Conservation (phyloP, 2,797 vertebrate genomes). For the Sphaeramia orbicularis region DNA sequence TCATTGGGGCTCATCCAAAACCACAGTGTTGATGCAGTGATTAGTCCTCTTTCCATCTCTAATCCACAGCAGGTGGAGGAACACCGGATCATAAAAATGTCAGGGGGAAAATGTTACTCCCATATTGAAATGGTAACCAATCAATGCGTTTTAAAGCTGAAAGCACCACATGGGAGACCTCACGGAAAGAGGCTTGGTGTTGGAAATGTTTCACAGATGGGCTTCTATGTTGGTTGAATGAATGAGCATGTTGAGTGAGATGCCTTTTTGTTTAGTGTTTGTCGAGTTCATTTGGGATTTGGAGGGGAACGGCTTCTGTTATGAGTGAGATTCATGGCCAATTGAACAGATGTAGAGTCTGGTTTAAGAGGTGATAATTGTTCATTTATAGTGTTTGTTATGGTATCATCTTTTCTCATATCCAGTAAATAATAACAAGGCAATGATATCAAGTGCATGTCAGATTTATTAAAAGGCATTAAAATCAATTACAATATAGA, state of each 20-base stretch:
- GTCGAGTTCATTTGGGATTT: slow-evolving; percentile 24
- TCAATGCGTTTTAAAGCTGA: slow-evolving; percentile 63
- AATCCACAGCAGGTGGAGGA: slow-evolving; percentile 72
- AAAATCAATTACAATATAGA: neutral
- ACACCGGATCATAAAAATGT: slow-evolving; percentile 61
- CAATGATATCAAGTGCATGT: slow-evolving; percentile 9
- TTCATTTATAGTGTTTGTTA: neutral
- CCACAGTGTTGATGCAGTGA: slow-evolving; percentile 65
- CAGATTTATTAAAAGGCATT: neutral
- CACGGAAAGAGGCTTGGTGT: slow-evolving; percentile 58
- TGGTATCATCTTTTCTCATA: neutral
- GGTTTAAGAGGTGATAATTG: slow-evolving; percentile 14
- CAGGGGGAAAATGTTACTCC: slow-evolving; percentile 61
- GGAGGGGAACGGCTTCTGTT: slow-evolving; percentile 31
- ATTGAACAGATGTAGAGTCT: neutral
- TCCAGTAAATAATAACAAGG: neutral
- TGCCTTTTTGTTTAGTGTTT: slow-evolving; percentile 26
- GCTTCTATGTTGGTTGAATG: slow-evolving; percentile 38
- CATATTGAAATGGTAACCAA: slow-evolving; percentile 61
- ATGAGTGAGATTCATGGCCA: slow-evolving; percentile 20
- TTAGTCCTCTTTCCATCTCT: slow-evolving; percentile 73
- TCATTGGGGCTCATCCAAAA: slow-evolving; percentile 58
- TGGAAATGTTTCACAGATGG: slow-evolving; percentile 72
- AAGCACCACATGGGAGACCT: slow-evolving; percentile 46
- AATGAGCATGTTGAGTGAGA: slow-evolving; percentile 40